Conservation (phyloP, 37 sponge, comb jelly and placozoan species). For the Cladorhizidae sp. region DNA sequence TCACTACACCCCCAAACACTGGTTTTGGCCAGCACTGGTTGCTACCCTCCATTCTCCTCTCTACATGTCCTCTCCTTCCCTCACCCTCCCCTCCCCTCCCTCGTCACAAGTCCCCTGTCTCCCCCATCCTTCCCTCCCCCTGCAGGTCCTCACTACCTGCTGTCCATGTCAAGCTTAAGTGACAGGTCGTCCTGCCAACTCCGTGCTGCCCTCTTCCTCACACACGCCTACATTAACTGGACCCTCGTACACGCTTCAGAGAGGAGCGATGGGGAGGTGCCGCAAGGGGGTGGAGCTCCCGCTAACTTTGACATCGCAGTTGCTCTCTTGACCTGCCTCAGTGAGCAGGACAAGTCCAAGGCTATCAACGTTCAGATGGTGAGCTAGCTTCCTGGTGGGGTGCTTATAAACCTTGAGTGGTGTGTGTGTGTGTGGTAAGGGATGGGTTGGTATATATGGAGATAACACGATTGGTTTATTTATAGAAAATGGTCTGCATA, state of each 20-base stretch:
- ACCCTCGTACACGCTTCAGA: not conserved
- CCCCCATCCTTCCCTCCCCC: not conserved
- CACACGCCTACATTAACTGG: conserved; percentile 1
- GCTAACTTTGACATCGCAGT: conserved; percentile 6
- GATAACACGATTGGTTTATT: no score
- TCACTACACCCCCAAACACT: no score
- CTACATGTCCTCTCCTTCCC: no score
- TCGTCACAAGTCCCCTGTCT: not conserved
- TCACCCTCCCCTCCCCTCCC: no score
- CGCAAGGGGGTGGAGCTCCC: not conserved
- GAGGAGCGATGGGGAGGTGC: not conserved
- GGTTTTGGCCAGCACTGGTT: no score
- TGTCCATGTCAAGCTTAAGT: not conserved
- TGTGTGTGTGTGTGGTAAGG: no score
- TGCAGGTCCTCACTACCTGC: conserved; percentile 6
- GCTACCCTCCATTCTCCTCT: no score
- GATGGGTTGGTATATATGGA: no score
- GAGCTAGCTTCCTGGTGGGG: not conserved
- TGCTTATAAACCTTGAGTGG: no score
- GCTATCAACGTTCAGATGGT: conserved; percentile 28
- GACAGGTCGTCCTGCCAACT: conserved; percentile 10
- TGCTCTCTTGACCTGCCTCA: conserved; percentile 13
- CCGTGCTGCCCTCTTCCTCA: conserved; percentile 24
- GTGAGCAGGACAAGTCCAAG: conserved; percentile 20
- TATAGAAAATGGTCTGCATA: no score